Evolutionary conservation across 2,888 invertebrate species (phyloP), one percentile per base, ranked within the genome.

Genomic region (Torymus tubicola): DNA sequence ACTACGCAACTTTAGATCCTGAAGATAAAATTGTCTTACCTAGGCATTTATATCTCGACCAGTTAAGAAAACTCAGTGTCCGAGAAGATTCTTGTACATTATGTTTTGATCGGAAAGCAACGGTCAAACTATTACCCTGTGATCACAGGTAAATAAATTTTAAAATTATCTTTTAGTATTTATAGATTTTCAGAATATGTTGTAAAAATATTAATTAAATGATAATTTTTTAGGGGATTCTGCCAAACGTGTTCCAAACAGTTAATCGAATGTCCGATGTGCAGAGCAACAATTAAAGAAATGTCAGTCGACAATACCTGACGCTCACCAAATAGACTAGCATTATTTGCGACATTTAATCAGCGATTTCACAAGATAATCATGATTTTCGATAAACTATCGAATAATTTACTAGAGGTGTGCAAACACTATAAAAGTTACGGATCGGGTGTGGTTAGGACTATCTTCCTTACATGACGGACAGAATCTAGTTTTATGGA

Each of bases 231-330:
- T 92, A 94, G 96, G 91, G 97, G 97, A 58, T 97, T 98, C 91
- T 98, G 98, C 92, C 92, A 93, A 68, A 92, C 93, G 14, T 97
- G 97, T 92, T 94, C 95, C 14, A 92, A 94, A 78, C 95, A 96
- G 89, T 89, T 98, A 84, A 93, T 94, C 84, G 95, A 94, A 85
- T 98, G 98, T 90, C 98, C 98, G 14, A 94, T 98, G 93, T 98
- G 98, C 91, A 94, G 98, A 85, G 93, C 94, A 78, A 91, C 92
- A 68, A 95, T 96, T 85, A 91, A 92, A 85, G 91, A 92, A 86
- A 90, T 92, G 82, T 86, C 85, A 65, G 87, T 91, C 75, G 92
- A 92, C 84, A 90, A 89, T 87, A 91, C 91, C 85, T 92, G 92
- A 92, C 91, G 90, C 81, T 81, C 76, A 57, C 21, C 79, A 61